A percentile compares a stretch with the other conserved stretches of the same genome.
Conservation (phyloP, 2,888 invertebrate genomes). For the Trachelus troglodyta region DNA sequence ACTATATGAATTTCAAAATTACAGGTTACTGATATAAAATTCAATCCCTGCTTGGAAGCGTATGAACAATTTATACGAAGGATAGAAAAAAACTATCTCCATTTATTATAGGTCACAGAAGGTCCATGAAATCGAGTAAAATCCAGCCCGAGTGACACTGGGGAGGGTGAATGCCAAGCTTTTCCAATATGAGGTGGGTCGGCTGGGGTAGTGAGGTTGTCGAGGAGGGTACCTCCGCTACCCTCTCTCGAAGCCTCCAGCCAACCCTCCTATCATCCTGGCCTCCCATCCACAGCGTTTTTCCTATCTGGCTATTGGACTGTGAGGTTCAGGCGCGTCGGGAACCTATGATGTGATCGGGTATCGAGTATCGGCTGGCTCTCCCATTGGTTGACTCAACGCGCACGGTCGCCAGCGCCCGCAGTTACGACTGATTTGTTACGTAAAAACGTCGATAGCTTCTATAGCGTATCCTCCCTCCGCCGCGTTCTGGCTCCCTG, state of each 20-base stretch:
- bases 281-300: slow-evolving; percentile 37
- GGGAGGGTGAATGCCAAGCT: background rate
- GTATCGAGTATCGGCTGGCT: slow-evolving; percentile 65
- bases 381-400: slow-evolving; percentile 62
- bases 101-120: background rate
- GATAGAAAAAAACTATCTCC: background rate
- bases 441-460: slow-evolving; percentile 67
- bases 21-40: background rate
- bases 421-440: slow-evolving; percentile 66
- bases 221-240: background rate
- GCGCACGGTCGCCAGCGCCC: slow-evolving; percentile 59
- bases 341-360: slow-evolving; percentile 65
- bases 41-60: background rate
- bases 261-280: slow-evolving; percentile 13
- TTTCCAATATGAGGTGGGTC: background rate
- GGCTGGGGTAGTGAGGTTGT: background rate
- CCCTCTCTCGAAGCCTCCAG: slow-evolving; percentile 25
- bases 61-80: background rate
- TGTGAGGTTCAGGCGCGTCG: slow-evolving; percentile 50
- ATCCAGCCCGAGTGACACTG: background rate
- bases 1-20: background rate
- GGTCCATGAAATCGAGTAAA: background rate
- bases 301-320: slow-evolving; percentile 65
- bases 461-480: slow-evolving; percentile 52
- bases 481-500: slow-evolving; percentile 37